Evolutionary conservation across 2,888 invertebrate genomes (phyloP).

Genomic region (Taphrorychus bicolor): DNA sequence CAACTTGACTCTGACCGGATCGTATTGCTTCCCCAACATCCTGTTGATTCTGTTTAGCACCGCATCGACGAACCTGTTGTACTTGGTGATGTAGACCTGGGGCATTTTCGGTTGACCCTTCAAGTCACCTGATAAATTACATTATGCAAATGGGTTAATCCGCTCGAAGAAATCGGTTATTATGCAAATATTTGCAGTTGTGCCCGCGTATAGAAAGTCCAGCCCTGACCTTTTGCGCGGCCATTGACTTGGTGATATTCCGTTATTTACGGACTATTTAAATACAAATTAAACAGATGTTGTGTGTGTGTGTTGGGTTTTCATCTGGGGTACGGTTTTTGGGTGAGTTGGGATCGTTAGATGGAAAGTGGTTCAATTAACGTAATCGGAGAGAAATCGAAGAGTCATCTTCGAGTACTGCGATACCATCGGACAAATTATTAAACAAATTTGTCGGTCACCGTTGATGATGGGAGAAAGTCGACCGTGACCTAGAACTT

Average conservation of each 20-base stretch:
- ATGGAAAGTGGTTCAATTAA: slow-evolving; percentile 14
- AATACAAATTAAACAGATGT: neutral
- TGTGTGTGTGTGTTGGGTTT: neutral
- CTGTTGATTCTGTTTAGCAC: slow-evolving; percentile 83
- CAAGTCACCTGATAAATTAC: slow-evolving; percentile 48
- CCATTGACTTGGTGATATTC: slow-evolving; percentile 10
- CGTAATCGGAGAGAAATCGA: slow-evolving; percentile 16
- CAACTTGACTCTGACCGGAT: slow-evolving; percentile 82
- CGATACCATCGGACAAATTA: slow-evolving; percentile 8
- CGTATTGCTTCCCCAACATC: slow-evolving; percentile 79
- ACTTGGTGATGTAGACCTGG: slow-evolving; percentile 78
- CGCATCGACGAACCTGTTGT: slow-evolving; percentile 86
- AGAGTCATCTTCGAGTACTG: slow-evolving; percentile 12
- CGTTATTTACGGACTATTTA: neutral
- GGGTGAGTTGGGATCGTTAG: neutral
- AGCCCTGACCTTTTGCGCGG: slow-evolving; percentile 32
- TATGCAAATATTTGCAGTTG: slow-evolving; percentile 3
- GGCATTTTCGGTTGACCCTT: slow-evolving; percentile 62
- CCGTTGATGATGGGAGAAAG: slow-evolving; percentile 15
- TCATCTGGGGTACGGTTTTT: neutral
- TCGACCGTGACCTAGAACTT: slow-evolving; percentile 19
- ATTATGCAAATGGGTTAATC: slow-evolving; percentile 2
- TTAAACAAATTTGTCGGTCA: slow-evolving; percentile 18
- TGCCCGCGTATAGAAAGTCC: neutral
- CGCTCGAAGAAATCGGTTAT: neutral